Evolutionary conservation across 2,888 invertebrate species (phyloP), one percentile per base, ranked within the genome.

Genomic region (Alentia gelatinosa): DNA sequence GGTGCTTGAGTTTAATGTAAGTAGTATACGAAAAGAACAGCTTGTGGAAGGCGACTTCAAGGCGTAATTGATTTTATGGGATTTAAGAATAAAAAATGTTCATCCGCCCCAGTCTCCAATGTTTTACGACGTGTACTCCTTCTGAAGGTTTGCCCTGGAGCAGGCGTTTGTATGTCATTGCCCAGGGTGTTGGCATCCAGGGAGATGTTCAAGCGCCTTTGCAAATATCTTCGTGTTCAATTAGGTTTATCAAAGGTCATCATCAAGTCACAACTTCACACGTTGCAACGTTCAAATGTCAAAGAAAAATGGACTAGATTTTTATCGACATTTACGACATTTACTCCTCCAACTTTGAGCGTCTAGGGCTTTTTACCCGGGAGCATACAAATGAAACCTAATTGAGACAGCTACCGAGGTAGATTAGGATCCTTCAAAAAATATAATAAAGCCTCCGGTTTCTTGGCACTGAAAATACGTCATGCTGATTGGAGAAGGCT

Each of bases 241-340:
- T 68, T 68, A 68, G 68, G 68, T 68, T 68, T 68, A 68, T 68
- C 68, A 68, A 68, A 68, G 68, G 68, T 68, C 68, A 26, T 68
- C 68, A 68, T 68, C 68, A 68, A 68, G 68, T 26, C 68, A 30
- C 30, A 68, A 68, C 5, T 68, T 68, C 68, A 68, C 68, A 68
- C 68, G 12, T 26, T 30, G 68, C 1, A 68, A 68, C 68, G n/a
- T 30, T 68, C 68, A 68, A 68, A 68, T 68, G 68, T 68, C 68
- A 68, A 15, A 30, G 68, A 12, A 68, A 68, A 68, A 68, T 19
- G 68, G 68, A 68, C 12, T 5, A 30, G 33, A 68, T 68, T 68
- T 68, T 68, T 68, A 68, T 68, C 26, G 33, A 68, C 56, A 56
- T 56, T 56, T 56, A 68, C 68, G 68, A 68, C 68, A 26, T 68